Evolutionary conservation across 2,888 invertebrate species (phyloP), one percentile per base, ranked within the genome.

Genomic region (Polietes domitor): DNA sequence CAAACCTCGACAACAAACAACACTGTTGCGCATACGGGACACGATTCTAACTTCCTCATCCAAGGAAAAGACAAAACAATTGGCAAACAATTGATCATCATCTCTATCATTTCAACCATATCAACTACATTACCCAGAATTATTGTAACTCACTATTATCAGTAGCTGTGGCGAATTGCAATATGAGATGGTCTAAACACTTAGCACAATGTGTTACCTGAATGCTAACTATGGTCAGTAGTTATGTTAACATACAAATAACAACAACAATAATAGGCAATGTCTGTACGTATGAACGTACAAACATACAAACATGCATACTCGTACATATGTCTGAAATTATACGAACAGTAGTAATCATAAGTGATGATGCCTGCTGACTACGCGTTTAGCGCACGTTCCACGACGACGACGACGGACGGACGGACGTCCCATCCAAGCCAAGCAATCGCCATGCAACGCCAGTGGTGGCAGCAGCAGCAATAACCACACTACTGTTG

Each of bases 351-450:
- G 76, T 78, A 81, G 81, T 84, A 78, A 84, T 81, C 78, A 84
- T 32, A 84, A 84, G 84, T 78, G 78, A 84, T 81, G 84, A 78
- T 84, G 84, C 84, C 84, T 84, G 84, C 81, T 84, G 81, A 84
- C 81, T 81, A 84, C 81, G 81, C 81, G 78, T 78, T 68, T 81
- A 78, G 80, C 77, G 81, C 84, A 84, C 84, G 84, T 78, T 78
- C 78, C 84, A 83, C 24, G n/a, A n/a, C n/a, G n/a, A n/a, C n/a
- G n/a, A n/a, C n/a, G n/a, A n/a, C n/a, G n/a, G n/a, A n/a, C n/a
- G n/a, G n/a, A n/a, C n/a, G n/a, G n/a, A n/a, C n/a, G 26, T 47
- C 43, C 15, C 32, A 28, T 26, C 55, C 71, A 50, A 19, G 12
- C 17, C 63, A 65, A 24, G 55, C 71, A 65, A 58, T 37, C 74